Percentiles rank a stretch among this genome's conserved stretches.
phyloP scores from a whole-genome alignment of 2,113 vertebrate species.

The Gopherus evgoodei region DNA sequence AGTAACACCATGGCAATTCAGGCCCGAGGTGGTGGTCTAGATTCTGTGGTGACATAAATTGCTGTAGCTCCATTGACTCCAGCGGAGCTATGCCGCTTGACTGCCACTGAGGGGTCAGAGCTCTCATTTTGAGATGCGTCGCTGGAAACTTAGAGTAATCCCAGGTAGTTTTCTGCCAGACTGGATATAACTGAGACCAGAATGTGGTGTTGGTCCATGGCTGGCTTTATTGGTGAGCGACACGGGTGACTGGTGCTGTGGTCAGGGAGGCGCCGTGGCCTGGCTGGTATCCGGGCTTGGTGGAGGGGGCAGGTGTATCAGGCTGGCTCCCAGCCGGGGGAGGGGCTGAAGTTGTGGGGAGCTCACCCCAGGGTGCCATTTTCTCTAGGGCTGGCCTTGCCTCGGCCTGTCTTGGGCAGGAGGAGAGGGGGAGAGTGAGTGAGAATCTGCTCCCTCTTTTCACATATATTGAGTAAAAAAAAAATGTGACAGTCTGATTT shows the following conservation, averaged over 20 bases:
- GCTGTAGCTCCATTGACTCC: rapidly evolving
- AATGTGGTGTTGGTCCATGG: too few relatives aligned
- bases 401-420: not conserved
- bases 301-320: too few relatives aligned
- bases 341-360: not conserved
- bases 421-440: not conserved
- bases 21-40: not conserved
- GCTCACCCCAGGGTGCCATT: not conserved
- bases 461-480: not conserved
- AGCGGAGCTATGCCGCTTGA: not conserved
- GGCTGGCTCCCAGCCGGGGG: not conserved
- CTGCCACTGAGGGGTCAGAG: not conserved
- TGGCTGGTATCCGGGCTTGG: too few relatives aligned
- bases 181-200: too few relatives aligned
- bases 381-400: not conserved
- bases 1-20: not conserved
- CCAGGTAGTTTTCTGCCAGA: too few relatives aligned
- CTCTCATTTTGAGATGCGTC: not conserved
- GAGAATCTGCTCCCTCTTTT: not conserved
- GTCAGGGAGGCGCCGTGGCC: too few relatives aligned
- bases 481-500: rapidly evolving
- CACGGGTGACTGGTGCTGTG: too few relatives aligned
- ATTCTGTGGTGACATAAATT: not conserved
- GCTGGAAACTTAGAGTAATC: not conserved
- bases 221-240: too few relatives aligned